Evolutionary conservation across 2,113 vertebrate genomes (phyloP).

Genomic region (Tringa solitaria): DNA sequence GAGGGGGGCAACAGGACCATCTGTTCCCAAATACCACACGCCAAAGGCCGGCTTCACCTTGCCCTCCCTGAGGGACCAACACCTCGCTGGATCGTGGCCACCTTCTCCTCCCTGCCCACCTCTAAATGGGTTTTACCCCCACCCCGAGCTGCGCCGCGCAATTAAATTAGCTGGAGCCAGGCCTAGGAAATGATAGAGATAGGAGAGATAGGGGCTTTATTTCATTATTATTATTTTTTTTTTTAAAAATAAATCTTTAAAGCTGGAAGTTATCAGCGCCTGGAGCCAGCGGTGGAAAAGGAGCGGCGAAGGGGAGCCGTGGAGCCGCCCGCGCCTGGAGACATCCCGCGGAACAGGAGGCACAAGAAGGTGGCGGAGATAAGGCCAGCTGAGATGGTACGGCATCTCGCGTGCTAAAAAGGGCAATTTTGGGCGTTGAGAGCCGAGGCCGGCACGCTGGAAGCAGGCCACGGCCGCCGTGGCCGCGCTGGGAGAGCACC

Average conservation of each 20-base stretch:
- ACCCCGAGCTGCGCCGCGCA: not conserved
- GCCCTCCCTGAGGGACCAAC: not conserved
- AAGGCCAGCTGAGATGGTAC: not conserved
- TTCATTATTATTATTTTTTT: not conserved
- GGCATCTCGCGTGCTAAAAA: not conserved
- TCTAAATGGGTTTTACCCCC: not conserved
- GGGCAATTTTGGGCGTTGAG: not conserved
- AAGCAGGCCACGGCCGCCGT: not conserved
- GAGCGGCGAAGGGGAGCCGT: not conserved
- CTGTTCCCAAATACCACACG: fast-evolving
- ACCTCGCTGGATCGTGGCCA: not conserved
- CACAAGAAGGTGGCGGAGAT: not conserved
- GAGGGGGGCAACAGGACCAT: too few relatives aligned
- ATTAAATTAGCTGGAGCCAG: not conserved
- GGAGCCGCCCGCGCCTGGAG: not conserved
- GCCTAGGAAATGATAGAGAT: not conserved
- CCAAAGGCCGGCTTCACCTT: not conserved
- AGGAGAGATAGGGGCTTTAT: not conserved
- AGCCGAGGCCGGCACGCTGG: fast-evolving
- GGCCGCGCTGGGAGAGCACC: fast-evolving
- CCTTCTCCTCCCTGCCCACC: not conserved
- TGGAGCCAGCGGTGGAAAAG: not conserved
- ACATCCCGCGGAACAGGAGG: not conserved
- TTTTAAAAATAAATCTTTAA: not conserved
- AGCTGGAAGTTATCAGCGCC: not conserved